Base-by-base conservation (phyloP, 2,797 vertebrate species). In the Sarcophilus harrisii region DNA sequence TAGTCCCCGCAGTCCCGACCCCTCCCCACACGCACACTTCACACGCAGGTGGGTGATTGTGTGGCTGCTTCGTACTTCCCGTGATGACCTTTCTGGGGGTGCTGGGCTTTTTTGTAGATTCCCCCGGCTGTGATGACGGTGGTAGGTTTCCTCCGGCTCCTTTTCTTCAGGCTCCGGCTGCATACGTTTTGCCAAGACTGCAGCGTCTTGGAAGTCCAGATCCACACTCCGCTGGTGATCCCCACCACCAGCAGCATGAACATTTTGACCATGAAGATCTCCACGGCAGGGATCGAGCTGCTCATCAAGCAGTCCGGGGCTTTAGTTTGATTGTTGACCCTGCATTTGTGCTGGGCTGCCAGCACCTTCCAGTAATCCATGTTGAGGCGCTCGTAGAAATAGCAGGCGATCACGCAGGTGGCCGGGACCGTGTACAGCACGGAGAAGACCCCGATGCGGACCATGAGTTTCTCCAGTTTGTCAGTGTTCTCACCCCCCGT, bases 211-310 rank as follows among this genome's bases (percentile, higher is more conserved):
- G 99, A 99, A 55, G 99, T 99, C 99, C 99, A 99, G 98, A 99
- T 99, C 99, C 99, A 99, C 99, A 99, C 99, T 73, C 99, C 99
- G 12, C 99, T 99, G 28, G 99, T 99, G 98, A 99, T 99, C 95
- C 99, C 99, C 98, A 99, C 99, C 94, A 99, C 99, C 97, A 99
- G 96, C 66, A 99, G 98, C 99, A 99, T 99, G 98, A 99, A 99
- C 93, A 99, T 99, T 98, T 99, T 99, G 94, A 99, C 99, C 99
- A 99, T 99, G 98, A 99, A 99, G 98, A 99, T 99, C 98, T 99
- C 99, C 94, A 99, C 99, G 0, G 99, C 99, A 0, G 99, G 99
- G 94, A 99, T 99, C 55, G 99, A 99, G 52, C 98, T 98, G 95
- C 99, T 99, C 99, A 99, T 99, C 59, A 98, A 98, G 93, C 99